Conservation (phyloP, 30 jellyfish, hydroid and myxozoan species). For the Pelagia noctiluca region DNA sequence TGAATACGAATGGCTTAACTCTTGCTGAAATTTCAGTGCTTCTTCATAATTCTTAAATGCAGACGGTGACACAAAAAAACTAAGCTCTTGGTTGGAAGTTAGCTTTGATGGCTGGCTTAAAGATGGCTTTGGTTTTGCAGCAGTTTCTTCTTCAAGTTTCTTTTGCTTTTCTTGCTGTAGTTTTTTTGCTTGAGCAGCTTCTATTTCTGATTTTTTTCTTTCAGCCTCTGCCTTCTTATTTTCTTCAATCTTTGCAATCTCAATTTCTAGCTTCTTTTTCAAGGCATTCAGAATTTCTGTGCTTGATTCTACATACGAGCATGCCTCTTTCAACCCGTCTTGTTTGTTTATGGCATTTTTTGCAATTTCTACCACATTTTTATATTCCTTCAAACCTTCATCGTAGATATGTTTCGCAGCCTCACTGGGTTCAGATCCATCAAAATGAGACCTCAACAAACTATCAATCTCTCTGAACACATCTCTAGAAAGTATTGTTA, state of each 20-base stretch:
- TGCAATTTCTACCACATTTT: neutral
- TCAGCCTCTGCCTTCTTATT: constrained; percentile 52
- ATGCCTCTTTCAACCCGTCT: constrained; percentile 26
- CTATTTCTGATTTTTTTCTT: constrained; percentile 30
- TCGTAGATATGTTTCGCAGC: neutral
- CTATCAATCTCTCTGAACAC: neutral
- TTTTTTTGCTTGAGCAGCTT: constrained; percentile 45
- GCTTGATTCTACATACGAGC: neutral
- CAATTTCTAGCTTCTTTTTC: constrained; percentile 22
- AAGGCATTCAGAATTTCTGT: neutral
- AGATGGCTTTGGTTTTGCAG: neutral
- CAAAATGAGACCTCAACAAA: neutral
- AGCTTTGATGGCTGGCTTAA: neutral
- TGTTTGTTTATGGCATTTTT: constrained; percentile 17
- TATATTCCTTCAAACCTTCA: neutral
- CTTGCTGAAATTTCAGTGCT: constrained; percentile 27
- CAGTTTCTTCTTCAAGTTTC: constrained; percentile 10
- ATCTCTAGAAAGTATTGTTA: neutral
- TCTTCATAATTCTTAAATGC: constrained; percentile 68
- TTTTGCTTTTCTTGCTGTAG: constrained; percentile 7
- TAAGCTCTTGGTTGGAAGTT: constrained; percentile 10
- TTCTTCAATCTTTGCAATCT: constrained; percentile 46
- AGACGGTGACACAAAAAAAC: constrained; percentile 32
- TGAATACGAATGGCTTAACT: constrained; percentile 21
- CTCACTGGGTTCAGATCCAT: neutral